A percentile compares a stretch with the other conserved stretches of the same genome.
Evolutionary conservation across 2,888 invertebrate species (phyloP).

Genomic region (Electrophaes corylata): DNA sequence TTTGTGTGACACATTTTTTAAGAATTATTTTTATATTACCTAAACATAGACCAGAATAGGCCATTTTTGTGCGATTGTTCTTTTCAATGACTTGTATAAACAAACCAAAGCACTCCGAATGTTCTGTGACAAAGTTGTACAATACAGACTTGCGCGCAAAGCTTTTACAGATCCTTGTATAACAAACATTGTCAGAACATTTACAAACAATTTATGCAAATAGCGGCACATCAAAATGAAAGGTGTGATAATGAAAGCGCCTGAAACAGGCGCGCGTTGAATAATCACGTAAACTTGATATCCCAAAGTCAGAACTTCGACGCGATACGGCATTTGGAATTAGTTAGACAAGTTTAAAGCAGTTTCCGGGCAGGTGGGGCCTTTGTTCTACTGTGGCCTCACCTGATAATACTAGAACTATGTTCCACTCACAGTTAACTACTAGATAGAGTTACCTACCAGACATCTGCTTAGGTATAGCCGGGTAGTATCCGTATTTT

Average conservation of each 20-base stretch:
- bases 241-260: conserved; percentile 45
- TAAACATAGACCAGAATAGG: too few species aligned
- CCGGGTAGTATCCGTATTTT: background rate
- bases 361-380: conserved; percentile 60
- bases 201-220: conserved; percentile 30
- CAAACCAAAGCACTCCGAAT: background rate
- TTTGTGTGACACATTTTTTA: too few species aligned
- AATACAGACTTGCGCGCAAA: conserved; percentile 3
- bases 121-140: conserved; percentile 4
- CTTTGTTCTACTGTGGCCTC: conserved; percentile 59
- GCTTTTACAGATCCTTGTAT: conserved; percentile 14
- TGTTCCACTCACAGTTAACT: conserved; percentile 50
- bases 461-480: background rate
- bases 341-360: conserved; percentile 61
- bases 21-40: too few species aligned
- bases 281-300: conserved; percentile 56
- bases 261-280: conserved; percentile 46
- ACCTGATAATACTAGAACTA: conserved; percentile 65
- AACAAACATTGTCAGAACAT: conserved; percentile 26
- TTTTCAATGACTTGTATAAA: background rate
- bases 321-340: conserved; percentile 59
- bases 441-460: conserved; percentile 11
- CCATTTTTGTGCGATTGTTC: background rate
- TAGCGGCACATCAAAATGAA: conserved; percentile 29
- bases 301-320: conserved; percentile 57